A percentile compares a stretch with the other conserved stretches of the same genome.
phyloP scores from a whole-genome alignment of 2,113 vertebrate species.

The Chloropsis hardwickii region DNA sequence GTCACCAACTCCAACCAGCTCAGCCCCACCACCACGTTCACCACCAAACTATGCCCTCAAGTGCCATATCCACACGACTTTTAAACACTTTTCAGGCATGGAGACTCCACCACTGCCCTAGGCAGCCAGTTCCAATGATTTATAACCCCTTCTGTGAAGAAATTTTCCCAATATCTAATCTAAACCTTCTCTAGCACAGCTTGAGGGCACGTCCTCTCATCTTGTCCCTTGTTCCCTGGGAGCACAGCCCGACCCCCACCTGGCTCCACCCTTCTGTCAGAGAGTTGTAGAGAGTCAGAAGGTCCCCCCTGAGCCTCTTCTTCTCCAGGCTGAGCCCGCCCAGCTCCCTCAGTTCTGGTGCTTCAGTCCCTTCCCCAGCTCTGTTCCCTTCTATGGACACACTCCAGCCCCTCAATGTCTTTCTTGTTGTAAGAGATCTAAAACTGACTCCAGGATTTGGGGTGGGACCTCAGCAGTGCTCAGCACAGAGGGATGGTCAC shows the following conservation, averaged over 20 bases:
- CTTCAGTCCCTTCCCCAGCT: neutral
- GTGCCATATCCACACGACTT: neutral
- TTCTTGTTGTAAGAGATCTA: neutral
- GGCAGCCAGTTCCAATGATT: neutral
- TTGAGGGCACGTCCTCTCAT: neutral
- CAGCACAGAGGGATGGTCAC: neutral
- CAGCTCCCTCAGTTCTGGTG: neutral
- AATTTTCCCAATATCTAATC: neutral
- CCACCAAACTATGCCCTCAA: neutral
- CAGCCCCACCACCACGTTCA: neutral
- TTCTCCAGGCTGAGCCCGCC: neutral
- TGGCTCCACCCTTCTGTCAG: neutral
- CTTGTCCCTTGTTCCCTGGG: neutral
- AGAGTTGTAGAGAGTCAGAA: neutral
- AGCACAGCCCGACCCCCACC: neutral
- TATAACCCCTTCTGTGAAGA: neutral
- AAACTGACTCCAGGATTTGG: neutral
- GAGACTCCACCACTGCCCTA: neutral
- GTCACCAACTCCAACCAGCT: neutral
- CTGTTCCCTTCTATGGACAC: neutral
- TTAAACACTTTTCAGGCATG: neutral
- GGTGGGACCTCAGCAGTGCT: neutral
- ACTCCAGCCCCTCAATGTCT: neutral
- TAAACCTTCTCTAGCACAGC: neutral
- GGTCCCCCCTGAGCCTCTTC: neutral